These are phyloP conservation scores for Erythrolamprus reginae DNA, from an alignment of 2,113 vertebrate genomes.

Conservation along the genomic window DNA sequence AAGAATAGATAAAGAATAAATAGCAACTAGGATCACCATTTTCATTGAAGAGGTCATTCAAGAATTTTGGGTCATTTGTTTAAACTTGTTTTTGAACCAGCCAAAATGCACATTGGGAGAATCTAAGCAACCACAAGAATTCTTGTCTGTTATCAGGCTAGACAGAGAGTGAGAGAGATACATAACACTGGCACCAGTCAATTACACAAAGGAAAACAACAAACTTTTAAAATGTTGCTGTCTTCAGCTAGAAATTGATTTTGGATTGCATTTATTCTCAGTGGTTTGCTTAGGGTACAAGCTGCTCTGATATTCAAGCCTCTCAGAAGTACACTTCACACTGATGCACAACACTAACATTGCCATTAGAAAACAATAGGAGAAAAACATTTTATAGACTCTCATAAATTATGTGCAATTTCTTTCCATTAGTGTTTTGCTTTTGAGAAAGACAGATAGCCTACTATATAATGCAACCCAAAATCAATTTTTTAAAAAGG, in stretches of 20 bases:
- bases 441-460: not conserved
- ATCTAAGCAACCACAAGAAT: not conserved
- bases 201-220: not conserved
- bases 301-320: not conserved
- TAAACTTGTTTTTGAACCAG: not conserved
- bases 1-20: not conserved
- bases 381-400: not conserved
- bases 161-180: not conserved
- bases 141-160: not conserved
- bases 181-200: not conserved
- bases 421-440: not conserved
- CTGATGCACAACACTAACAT: not conserved
- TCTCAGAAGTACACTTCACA: conserved; percentile 1
- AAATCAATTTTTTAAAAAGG: not conserved
- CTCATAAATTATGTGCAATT: not conserved
- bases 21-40: not conserved
- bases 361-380: not conserved
- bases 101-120: not conserved
- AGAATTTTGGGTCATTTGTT: not conserved
- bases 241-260: conserved; percentile 9
- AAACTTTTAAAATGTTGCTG: not conserved
- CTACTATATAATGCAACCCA: not conserved
- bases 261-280: conserved; percentile 2
- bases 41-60: not conserved
- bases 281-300: conserved; percentile 8